Conservation (phyloP, 1,140 invertebrate genomes). For the Brachionus plicatilis region DNA sequence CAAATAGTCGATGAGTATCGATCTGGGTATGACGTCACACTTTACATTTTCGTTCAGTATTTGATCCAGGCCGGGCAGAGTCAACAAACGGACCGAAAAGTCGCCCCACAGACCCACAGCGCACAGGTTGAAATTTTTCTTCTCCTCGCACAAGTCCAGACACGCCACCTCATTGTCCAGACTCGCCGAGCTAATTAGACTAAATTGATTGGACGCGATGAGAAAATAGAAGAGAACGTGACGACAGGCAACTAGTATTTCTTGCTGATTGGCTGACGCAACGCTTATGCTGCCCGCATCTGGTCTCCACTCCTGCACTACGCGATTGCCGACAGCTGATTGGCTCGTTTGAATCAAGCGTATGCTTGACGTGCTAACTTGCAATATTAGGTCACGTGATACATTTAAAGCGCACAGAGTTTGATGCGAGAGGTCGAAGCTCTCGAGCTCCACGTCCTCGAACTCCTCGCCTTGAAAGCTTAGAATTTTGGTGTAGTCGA, state of each 20-base stretch:
- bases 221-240: conserved; percentile 81
- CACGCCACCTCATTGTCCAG: conserved; percentile 92
- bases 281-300: conserved; percentile 74
- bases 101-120: conserved; percentile 95
- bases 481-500: conserved; percentile 62
- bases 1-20: conserved; percentile 9
- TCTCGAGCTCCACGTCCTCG: conserved; percentile 80
- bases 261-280: conserved; percentile 72
- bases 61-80: conserved; percentile 70
- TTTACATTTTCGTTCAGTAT: conserved; percentile 65
- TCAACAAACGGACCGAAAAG: conserved; percentile 79
- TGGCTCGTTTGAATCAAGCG: neutral
- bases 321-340: conserved; percentile 8
- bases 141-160: conserved; percentile 67
- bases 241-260: conserved; percentile 81
- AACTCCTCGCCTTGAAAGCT: conserved; percentile 76
- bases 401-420: conserved; percentile 90
- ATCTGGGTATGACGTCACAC: conserved; percentile 51
- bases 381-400: conserved; percentile 68
- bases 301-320: conserved; percentile 70
- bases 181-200: conserved; percentile 53
- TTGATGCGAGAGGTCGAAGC: conserved; percentile 78
- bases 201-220: conserved; percentile 62
- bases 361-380: conserved; percentile 45
- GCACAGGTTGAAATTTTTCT: conserved; percentile 66